Evolutionary conservation across 2,888 invertebrate genomes (phyloP), one percentile per base, ranked within the genome.

Genomic region (Rhorus exstirpatorius): DNA sequence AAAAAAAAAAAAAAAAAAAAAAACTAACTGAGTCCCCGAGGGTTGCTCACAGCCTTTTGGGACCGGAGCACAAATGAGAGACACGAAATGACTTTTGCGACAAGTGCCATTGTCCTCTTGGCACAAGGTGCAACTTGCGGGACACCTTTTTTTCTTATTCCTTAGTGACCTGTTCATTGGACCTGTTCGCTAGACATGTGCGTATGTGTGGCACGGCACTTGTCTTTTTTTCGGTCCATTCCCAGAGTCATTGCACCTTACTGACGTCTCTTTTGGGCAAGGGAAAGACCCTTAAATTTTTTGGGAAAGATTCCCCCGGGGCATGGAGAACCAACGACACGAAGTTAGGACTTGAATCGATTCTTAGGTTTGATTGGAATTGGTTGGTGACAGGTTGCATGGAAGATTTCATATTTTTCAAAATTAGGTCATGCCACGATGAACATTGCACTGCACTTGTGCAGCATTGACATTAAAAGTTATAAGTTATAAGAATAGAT

Each of bases 21-120:
- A n/a, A n/a, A n/a, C n/a, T n/a, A n/a, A n/a, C n/a, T n/a, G n/a
- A n/a, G n/a, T n/a, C n/a, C 19, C 12, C 26, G 6, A 41, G 61
- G 61, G 26, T 31, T 53, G 41, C 31, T 19, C 49, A 51, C 67
- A 14, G 21, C 24, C 14, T 26, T 46, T 60, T 49, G 35, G 31
- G 31, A 46, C 17, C 19, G n/a, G 12, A 6, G 46, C 10, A 63
- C 31, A 60, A 79, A 79, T 67, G n/a, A n/a, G 79, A 79, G 65
- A 79, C 72, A 41, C 67, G 60, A 79, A 79, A 63, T 68, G 74
- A 61, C 68, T 82, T 79, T 79, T 24, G 82, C 79, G 82, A 82
- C 82, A 82, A 82, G 82, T 82, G 82, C 26, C 82, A 82, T 82
- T 82, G 79, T 82, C 24, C 31, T 14, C 44, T 19, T 4, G 31